A percentile compares a stretch with the other conserved stretches of the same genome.
phyloP scores from a whole-genome alignment of 1,140 invertebrate species.

The Drosophila chauvacae region DNA sequence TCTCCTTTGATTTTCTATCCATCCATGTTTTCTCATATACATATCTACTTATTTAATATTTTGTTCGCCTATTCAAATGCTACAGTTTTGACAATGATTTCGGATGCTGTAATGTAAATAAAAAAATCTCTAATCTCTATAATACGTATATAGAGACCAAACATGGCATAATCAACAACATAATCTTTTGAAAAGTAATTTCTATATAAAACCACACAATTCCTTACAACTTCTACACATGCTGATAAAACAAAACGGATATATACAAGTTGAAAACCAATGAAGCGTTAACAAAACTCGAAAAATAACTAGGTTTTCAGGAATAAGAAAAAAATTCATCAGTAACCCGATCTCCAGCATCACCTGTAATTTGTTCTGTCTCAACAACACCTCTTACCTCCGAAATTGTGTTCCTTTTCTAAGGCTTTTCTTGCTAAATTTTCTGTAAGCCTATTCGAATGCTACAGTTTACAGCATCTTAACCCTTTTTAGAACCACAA shows the following conservation, averaged over 20 bases:
- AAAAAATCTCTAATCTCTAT: neutral
- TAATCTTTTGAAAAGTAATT: neutral
- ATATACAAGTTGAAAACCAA: neutral
- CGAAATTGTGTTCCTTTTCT: neutral
- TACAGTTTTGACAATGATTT: constrained; percentile 22
- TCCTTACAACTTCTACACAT: too few relatives aligned
- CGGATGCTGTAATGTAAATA: neutral
- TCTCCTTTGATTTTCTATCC: neutral
- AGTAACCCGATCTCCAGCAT: neutral
- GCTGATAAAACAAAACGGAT: too few relatives aligned
- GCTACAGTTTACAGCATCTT: constrained; percentile 7
- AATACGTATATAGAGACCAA: neutral
- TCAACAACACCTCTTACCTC: neutral
- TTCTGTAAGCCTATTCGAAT: constrained; percentile 9
- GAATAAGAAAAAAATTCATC: neutral
- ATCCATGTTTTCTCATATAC: neutral
- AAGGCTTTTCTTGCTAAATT: neutral
- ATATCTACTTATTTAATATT: neutral
- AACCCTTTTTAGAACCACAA: neutral
- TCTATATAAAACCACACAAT: neutral
- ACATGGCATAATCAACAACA: neutral
- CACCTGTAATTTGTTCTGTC: neutral
- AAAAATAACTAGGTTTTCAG: neutral
- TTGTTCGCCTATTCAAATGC: constrained; percentile 37
- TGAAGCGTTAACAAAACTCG: neutral